phyloP scores from a whole-genome alignment of 2,888 invertebrate genomes.

The Andrena chrysosceles region DNA sequence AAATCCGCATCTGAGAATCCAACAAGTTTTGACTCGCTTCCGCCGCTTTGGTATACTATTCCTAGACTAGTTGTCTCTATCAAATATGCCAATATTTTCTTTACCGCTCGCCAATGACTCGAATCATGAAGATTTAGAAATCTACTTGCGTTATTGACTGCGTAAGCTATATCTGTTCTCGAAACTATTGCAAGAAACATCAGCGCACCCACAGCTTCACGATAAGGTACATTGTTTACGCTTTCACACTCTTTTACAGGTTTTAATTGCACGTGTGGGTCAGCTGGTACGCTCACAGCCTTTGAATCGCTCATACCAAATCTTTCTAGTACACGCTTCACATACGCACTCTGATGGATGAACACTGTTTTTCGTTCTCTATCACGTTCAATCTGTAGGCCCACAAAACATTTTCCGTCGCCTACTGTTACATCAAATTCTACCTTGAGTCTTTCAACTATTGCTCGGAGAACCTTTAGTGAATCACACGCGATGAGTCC shows the following conservation, averaged over 20 bases:
- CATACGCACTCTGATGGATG: background rate
- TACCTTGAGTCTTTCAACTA: background rate
- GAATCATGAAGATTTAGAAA: background rate
- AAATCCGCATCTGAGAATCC: conserved; percentile 1
- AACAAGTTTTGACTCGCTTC: background rate
- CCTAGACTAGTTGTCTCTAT: background rate
- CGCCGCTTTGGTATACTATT: background rate
- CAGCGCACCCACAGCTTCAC: background rate
- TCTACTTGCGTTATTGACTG: background rate
- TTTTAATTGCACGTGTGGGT: background rate
- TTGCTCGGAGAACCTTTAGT: background rate
- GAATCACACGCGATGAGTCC: background rate
- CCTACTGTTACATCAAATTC: background rate
- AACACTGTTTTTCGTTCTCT: background rate
- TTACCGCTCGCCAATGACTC: background rate
- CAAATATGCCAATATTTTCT: background rate
- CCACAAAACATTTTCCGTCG: conserved; percentile 1
- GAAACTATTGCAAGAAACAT: background rate
- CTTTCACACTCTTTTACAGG: background rate
- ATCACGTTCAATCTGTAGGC: background rate
- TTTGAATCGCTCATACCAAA: background rate
- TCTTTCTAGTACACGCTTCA: background rate
- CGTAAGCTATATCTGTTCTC: background rate
- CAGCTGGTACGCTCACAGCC: background rate
- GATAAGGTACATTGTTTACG: background rate